Conservation (phyloP, 2,797 vertebrate species). For the Notolabrus celidotus region DNA sequence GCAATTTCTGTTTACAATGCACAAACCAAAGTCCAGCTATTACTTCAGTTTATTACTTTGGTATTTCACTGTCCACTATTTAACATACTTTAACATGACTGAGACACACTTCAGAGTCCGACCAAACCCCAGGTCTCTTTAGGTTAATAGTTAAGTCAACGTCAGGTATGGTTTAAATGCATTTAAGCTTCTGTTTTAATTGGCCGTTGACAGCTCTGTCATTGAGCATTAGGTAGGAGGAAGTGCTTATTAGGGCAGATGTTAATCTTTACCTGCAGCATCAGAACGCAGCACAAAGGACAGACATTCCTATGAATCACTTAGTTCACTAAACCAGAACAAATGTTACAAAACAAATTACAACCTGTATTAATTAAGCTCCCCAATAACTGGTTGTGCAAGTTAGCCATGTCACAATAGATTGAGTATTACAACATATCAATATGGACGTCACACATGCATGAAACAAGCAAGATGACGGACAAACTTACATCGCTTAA, state of each 20-base stretch:
- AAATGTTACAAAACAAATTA: no score
- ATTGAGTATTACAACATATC: background rate
- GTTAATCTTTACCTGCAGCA: background rate
- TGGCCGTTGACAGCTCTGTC: background rate
- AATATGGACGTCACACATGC: background rate
- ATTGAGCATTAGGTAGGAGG: background rate
- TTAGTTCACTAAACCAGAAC: background rate
- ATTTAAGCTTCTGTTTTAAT: background rate
- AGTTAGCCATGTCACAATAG: background rate
- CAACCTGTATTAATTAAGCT: background rate
- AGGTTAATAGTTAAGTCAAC: background rate
- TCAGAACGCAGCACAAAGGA: background rate
- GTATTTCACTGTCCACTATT: no score
- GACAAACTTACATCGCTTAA: background rate
- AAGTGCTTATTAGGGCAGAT: background rate
- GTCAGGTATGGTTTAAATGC: background rate
- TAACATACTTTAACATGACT: no score
- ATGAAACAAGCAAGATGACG: no score
- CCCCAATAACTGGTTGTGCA: background rate
- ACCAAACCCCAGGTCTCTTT: background rate
- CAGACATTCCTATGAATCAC: slow-evolving; percentile 2
- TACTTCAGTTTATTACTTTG: no score
- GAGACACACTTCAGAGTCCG: background rate
- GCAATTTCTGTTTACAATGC: no score
- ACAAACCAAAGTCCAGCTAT: no score